Evolutionary conservation across 2,888 invertebrate genomes (phyloP), one percentile per base, ranked within the genome.

Genomic region (Apotomis betuletana): DNA sequence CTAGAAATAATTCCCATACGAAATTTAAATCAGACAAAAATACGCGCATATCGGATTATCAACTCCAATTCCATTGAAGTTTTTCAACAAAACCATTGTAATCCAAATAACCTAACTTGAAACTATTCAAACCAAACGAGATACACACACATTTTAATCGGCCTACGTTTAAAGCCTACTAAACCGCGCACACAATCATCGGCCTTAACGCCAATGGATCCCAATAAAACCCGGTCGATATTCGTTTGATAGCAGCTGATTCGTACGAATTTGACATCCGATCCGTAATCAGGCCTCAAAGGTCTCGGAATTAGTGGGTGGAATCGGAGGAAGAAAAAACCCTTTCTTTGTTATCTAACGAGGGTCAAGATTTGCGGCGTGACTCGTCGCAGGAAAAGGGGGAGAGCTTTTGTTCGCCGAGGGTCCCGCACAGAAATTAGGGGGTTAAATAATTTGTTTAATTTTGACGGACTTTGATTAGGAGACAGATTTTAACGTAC

Each of bases 341-440:
- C 83, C 80, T 81, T 80, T 78, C 81, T 84, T 86, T 85, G 82
- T 82, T 69, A 74, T 75, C 76, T 86, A 86, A 88, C 84, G 85
- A 87, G 85, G 87, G 85, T 85, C 83, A 86, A 84, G 80, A 75
- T 74, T 77, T 69, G 68, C 67, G 68, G 68, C 72, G 72, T 59
- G 72, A 72, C 74, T 74, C 41, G 67, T 8, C 60, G 67, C 46
- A 15, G 38, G 13, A 5, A 13, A 49, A 58, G 10, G 41, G 46
- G 36, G 13, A 52, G 44, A 15, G 61, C 13, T 52, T 52, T 41
- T 15, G 52, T 59, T 58, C 52, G 51, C 41, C 59, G 59, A 52
- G 67, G 72, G 63, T 72, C 63, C 72, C 46, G 67, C 13, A 58
- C n/a, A 55, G 54, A 8, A 58, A 58, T 54, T 55, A 46, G 46